A percentile compares a stretch with the other conserved stretches of the same genome.
phyloP scores from a whole-genome alignment of 2,888 invertebrate species.

The Perdita meconis region DNA sequence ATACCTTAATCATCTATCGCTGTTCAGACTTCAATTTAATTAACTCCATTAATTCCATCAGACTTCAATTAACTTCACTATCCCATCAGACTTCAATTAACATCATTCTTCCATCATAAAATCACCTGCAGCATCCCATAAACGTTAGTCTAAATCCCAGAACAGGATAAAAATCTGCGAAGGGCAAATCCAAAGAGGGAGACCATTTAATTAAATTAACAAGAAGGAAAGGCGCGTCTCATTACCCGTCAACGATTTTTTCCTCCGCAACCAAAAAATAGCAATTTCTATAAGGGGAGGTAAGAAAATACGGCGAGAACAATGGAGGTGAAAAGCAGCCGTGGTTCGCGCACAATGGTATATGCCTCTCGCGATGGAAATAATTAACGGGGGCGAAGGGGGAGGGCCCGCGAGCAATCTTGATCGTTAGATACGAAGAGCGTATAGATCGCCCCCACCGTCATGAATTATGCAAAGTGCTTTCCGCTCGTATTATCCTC shows the following conservation, averaged over 20 bases:
- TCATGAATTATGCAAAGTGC: constrained; percentile 61
- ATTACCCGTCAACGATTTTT: neutral
- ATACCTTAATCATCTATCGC: too few relatives aligned
- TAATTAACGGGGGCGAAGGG: constrained; percentile 37
- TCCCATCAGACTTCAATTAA: too few relatives aligned
- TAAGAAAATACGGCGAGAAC: constrained; percentile 13
- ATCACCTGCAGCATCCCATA: too few relatives aligned
- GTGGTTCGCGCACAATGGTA: constrained; percentile 30
- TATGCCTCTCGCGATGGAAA: constrained; percentile 33
- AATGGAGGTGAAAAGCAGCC: constrained; percentile 42
- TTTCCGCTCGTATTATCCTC: constrained; percentile 57
- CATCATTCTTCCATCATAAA: too few relatives aligned
- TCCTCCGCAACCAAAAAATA: neutral
- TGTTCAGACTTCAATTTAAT: too few relatives aligned
- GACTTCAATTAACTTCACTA: too few relatives aligned
- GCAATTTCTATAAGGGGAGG: neutral
- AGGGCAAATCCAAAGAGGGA: too few relatives aligned
- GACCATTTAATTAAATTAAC: neutral
- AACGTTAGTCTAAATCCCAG: too few relatives aligned
- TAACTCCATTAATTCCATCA: too few relatives aligned
- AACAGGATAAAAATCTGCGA: too few relatives aligned
- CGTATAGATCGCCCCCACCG: constrained; percentile 18
- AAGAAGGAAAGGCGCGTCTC: neutral
- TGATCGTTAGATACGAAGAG: constrained; percentile 47
- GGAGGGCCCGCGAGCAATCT: constrained; percentile 44